Evolutionary conservation across 37 sponge, comb jelly and placozoan species (phyloP).

Genomic region (Theonella swinhoei): DNA sequence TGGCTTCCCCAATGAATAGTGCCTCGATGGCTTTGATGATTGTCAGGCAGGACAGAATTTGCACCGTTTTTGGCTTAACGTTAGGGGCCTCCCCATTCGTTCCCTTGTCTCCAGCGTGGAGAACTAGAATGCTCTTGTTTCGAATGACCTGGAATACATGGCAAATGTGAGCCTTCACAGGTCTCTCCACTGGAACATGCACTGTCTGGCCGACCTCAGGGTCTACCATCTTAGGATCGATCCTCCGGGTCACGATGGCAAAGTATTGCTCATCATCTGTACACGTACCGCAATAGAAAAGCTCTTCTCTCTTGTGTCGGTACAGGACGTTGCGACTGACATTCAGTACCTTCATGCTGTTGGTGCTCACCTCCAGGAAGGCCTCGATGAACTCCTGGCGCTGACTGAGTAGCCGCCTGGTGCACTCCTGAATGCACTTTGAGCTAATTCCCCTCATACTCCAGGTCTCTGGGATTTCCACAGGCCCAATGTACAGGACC

Average conservation of each 20-base stretch:
- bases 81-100: not conserved
- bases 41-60: conserved; percentile 38
- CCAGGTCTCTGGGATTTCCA: conserved; percentile 71
- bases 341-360: conserved; percentile 42
- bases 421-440: conserved; percentile 68
- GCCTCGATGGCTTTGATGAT: conserved; percentile 60
- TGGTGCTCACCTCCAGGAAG: conserved; percentile 43
- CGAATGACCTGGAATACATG: conserved; percentile 70
- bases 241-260: conserved; percentile 61
- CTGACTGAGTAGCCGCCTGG: conserved; percentile 44
- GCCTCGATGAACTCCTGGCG: conserved; percentile 60
- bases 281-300: conserved; percentile 74
- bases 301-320: conserved; percentile 52
- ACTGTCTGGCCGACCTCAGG: conserved; percentile 38
- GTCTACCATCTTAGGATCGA: conserved; percentile 24
- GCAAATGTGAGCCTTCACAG: conserved; percentile 46
- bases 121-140: conserved; percentile 36
- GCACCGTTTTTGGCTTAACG: conserved; percentile 37
- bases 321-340: conserved; percentile 28
- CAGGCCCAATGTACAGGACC: conserved; percentile 70
- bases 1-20: conserved; percentile 24
- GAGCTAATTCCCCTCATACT: conserved; percentile 54
- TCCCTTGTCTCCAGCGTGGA: conserved; percentile 19
- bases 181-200: not conserved
- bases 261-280: conserved; percentile 78